These are phyloP conservation scores for Carollia perspicillata DNA, from an alignment of 2,113 vertebrate genomes.

Conservation along the genomic window DNA sequence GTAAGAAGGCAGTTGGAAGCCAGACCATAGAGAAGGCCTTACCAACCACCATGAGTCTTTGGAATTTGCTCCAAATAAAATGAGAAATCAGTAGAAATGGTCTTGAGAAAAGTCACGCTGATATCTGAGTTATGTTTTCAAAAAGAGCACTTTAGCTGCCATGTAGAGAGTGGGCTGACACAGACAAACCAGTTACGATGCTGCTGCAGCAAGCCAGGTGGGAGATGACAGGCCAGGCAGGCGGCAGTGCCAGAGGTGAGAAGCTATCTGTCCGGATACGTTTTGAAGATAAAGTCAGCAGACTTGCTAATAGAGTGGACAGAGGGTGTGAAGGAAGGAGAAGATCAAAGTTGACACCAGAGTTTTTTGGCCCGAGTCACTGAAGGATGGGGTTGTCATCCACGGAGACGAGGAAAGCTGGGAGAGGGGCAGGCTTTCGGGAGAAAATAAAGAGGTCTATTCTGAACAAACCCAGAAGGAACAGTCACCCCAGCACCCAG, in stretches of 20 bases:
- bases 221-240: background rate
- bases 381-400: background rate
- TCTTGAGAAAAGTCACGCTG: background rate
- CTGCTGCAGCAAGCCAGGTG: background rate
- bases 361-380: background rate
- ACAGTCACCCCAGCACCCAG: background rate
- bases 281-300: background rate
- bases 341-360: background rate
- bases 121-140: background rate
- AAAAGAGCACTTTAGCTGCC: background rate
- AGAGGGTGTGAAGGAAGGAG: background rate
- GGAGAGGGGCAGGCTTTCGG: background rate
- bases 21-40: background rate
- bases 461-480: background rate
- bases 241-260: background rate
- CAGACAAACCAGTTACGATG: constrained; percentile 28
- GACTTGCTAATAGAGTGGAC: background rate
- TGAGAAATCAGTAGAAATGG: background rate
- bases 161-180: background rate
- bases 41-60: background rate
- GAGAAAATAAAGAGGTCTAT: background rate
- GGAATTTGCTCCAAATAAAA: background rate
- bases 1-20: background rate
- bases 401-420: background rate
- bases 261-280: background rate